These are phyloP conservation scores for Goniozus legneri DNA, from an alignment of 1,140 invertebrate species.

Conservation along the genomic window DNA sequence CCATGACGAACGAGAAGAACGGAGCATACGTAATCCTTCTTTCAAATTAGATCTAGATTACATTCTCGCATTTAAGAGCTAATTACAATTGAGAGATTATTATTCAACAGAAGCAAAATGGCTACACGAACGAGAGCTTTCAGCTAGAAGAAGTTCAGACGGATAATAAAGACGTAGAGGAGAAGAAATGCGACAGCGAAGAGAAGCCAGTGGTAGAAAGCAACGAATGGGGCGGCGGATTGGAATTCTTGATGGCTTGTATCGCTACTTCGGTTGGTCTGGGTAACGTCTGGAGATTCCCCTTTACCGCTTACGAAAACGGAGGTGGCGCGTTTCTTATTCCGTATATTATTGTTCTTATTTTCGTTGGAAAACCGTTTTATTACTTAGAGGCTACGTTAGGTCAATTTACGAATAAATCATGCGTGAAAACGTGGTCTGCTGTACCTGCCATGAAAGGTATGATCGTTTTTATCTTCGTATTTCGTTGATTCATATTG, in stretches of 20 bases:
- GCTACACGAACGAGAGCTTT: constrained; percentile 26
- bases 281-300: constrained; percentile 87
- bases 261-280: constrained; percentile 85
- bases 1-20: constrained; percentile 4
- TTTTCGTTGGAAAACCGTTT: constrained; percentile 83
- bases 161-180: neutral
- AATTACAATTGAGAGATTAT: too few species aligned
- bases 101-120: constrained; percentile 21
- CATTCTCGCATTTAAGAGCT: neutral
- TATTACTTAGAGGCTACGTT: constrained; percentile 84
- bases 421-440: constrained; percentile 62
- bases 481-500: neutral
- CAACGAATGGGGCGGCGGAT: constrained; percentile 75
- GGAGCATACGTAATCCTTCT: constrained; percentile 10
- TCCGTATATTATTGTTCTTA: constrained; percentile 78
- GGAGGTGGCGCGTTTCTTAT: constrained; percentile 84
- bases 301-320: constrained; percentile 80
- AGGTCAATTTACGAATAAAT: constrained; percentile 75
- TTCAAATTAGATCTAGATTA: constrained; percentile 1
- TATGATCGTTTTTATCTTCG: constrained; percentile 24
- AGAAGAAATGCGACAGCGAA: neutral
- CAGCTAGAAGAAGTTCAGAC: constrained; percentile 14
- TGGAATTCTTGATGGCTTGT: constrained; percentile 86
- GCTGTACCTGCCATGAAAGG: constrained; percentile 62
- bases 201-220: neutral